Base-by-base conservation (phyloP, 2,888 invertebrate species). In the Auanema sp. region DNA sequence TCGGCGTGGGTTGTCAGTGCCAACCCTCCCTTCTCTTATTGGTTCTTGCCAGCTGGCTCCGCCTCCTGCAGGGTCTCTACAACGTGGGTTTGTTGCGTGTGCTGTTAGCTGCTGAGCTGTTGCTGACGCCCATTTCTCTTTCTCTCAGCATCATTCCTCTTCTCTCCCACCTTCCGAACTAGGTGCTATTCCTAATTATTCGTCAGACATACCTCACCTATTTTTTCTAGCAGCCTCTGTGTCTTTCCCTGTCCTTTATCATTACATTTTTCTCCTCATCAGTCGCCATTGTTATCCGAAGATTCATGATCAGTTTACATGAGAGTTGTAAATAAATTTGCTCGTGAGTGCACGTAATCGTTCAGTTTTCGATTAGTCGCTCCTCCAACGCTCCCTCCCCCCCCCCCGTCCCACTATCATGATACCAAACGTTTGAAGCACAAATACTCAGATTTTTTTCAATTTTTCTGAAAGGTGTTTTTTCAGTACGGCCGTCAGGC, bases 401-500 rank as follows among this genome's bases (percentile, higher is more conserved):
- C 8, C 33, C 3, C 8, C 8, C 33, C 33, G 33, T 8, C 33
- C 33, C 33, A 8, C 33, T 33, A 33, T 33, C 33, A 33, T 33
- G 33, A 33, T 5, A 33, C 47, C 4, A 47, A 47, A 47, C 47
- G 18, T 18, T 18, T 6, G 47, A 47, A 47, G 16, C 21, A 5
- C 21, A 21, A 18, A 21, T 47, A 47, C 18, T 8, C 8, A 18
- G 18, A 21, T 41, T 24, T 53, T 51, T 24, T 53, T 41, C 16
- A 23, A 47, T n/a, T 54, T 47, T 60, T 54, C 44, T 33, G 43
- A 25, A 40, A 25, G 25, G 33, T n/a, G 43, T 24, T 23, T 43
- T 75, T 80, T 10, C 83, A 89, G 88, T 89, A 89, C 51, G 87
- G 90, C 58, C 89, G 89, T 80, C 87, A 88, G 51, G 88, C 89